Evolutionary conservation across 1,140 invertebrate species (phyloP).

Genomic region (Lasioglossum albipes): DNA sequence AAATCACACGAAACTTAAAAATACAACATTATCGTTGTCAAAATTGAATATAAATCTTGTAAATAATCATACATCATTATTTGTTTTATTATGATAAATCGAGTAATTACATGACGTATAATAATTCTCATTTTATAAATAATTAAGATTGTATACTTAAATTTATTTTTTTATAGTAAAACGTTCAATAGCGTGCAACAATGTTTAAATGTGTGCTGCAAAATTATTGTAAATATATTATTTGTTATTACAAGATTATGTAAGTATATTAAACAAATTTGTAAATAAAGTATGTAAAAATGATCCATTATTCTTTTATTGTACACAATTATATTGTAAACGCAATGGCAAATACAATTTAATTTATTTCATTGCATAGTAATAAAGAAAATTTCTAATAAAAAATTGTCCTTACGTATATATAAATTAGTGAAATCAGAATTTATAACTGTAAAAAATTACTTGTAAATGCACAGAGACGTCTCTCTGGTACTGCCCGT

Average conservation of each 20-base stretch:
- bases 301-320: not conserved
- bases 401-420: too few species aligned
- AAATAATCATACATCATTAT: constrained; percentile 10
- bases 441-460: too few species aligned
- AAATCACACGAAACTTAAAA: not conserved
- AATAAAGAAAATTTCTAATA: too few species aligned
- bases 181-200: not conserved
- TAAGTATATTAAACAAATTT: constrained; percentile 61
- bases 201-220: too few species aligned
- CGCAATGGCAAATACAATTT: too few species aligned
- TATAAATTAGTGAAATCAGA: too few species aligned
- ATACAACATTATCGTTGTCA: not conserved
- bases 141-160: constrained; percentile 3
- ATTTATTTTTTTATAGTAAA: not conserved
- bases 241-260: constrained; percentile 44
- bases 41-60: constrained; percentile 17
- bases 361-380: too few species aligned
- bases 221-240: constrained; percentile 68
- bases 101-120: not conserved
- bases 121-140: not conserved
- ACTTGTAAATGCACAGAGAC: too few species aligned
- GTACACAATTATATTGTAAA: not conserved
- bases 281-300: constrained; percentile 66
- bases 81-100: not conserved
- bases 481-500: too few species aligned